Evolutionary conservation across 2,797 vertebrate species (phyloP).

Genomic region (Alfaro cultratus): DNA sequence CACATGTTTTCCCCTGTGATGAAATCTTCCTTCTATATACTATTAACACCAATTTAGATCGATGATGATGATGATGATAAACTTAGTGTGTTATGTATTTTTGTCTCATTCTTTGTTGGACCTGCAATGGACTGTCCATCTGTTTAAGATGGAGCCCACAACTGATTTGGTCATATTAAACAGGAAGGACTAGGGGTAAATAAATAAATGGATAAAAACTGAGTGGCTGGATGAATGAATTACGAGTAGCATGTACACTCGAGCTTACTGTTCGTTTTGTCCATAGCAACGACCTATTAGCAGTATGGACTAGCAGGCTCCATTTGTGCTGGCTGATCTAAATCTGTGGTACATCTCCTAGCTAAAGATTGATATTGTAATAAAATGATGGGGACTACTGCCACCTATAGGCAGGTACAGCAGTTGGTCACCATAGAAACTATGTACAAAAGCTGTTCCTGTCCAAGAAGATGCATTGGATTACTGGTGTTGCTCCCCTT

Average conservation of each 20-base stretch:
- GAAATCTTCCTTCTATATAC: background rate
- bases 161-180: background rate
- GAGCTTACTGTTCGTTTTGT: background rate
- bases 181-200: background rate
- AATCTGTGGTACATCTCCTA: background rate
- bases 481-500: background rate
- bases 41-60: background rate
- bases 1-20: background rate
- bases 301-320: background rate
- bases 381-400: background rate
- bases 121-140: background rate
- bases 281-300: background rate
- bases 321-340: background rate
- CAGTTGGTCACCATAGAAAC: background rate
- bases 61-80: background rate
- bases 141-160: background rate
- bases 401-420: background rate
- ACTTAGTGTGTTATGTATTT: background rate
- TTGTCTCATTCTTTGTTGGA: background rate
- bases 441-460: background rate
- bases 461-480: background rate
- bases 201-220: background rate
- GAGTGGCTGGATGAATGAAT: background rate
- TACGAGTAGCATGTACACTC: background rate
- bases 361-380: background rate